Percentiles rank a stretch among this genome's conserved stretches.
Conservation (phyloP, 1,140 invertebrate genomes). For the Aporrectodea caliginosa region DNA sequence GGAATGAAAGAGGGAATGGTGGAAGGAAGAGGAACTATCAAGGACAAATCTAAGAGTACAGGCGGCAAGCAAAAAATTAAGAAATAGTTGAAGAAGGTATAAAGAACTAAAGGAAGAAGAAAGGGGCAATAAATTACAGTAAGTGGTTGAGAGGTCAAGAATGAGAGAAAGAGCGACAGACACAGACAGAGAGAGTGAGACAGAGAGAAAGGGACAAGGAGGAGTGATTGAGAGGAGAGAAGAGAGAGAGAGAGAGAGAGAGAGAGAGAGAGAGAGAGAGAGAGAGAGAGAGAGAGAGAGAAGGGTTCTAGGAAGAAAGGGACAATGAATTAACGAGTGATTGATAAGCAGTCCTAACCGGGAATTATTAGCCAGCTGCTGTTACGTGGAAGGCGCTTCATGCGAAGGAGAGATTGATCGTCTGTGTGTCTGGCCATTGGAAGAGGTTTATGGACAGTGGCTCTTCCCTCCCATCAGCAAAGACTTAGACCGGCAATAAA, state of each 20-base stretch:
- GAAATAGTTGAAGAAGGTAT: background rate
- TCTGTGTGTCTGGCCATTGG: too few relatives aligned
- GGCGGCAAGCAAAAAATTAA: background rate
- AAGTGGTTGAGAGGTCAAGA: background rate
- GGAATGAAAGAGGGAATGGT: too few relatives aligned
- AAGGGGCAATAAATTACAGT: background rate
- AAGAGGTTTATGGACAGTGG: too few relatives aligned
- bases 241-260: background rate
- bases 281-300: conserved; percentile 1
- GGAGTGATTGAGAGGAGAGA: background rate
- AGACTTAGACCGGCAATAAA: too few relatives aligned
- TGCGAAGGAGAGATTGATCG: too few relatives aligned
- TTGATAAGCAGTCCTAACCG: too few relatives aligned
- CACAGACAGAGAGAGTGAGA: background rate
- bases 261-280: background rate
- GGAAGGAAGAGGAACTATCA: background rate
- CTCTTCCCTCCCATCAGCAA: too few relatives aligned
- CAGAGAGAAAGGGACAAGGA: background rate
- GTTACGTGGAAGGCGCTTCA: too few relatives aligned
- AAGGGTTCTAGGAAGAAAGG: background rate
- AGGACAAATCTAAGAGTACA: background rate
- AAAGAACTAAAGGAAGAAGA: background rate
- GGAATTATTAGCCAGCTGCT: too few relatives aligned
- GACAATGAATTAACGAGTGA: background rate
- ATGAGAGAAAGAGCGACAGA: background rate